A percentile compares a stretch with the other conserved stretches of the same genome.
Conservation (phyloP, 2,797 vertebrate species). For the Nyctalus aviator region DNA sequence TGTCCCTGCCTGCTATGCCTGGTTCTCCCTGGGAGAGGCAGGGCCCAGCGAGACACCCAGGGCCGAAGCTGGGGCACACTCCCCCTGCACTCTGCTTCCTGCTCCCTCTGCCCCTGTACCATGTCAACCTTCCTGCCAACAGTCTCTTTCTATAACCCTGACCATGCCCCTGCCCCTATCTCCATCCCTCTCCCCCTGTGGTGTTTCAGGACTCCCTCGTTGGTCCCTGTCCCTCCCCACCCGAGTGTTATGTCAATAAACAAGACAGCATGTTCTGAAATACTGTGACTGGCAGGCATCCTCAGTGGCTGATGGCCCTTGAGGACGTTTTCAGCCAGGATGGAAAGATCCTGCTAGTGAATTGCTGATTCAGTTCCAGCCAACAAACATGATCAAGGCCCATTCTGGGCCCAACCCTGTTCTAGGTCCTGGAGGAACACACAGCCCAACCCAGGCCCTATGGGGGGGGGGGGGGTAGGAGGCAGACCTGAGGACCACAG, state of each 20-base stretch:
- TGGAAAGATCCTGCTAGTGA: neutral
- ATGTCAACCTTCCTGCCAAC: neutral
- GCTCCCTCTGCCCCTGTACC: neutral
- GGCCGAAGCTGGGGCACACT: neutral
- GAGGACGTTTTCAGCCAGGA: constrained; percentile 38
- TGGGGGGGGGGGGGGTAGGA: neutral
- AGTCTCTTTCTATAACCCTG: neutral
- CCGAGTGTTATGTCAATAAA: constrained; percentile 3
- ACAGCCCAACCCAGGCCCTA: neutral
- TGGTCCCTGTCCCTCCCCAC: neutral
- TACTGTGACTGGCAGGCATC: neutral
- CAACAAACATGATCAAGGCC: neutral
- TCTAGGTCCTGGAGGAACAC: neutral
- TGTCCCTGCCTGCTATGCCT: too few relatives aligned
- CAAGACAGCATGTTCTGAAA: constrained; percentile 22
- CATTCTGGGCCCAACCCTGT: neutral
- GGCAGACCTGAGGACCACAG: neutral
- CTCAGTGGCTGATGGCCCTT: neutral
- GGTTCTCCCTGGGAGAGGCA: neutral
- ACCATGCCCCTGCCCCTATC: neutral
- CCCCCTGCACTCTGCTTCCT: neutral
- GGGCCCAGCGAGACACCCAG: neutral
- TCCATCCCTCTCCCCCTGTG: neutral
- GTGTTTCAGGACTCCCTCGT: neutral
- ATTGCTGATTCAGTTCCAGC: neutral